phyloP scores from a whole-genome alignment of 2,797 vertebrate species.

The Gouania willdenowi region DNA sequence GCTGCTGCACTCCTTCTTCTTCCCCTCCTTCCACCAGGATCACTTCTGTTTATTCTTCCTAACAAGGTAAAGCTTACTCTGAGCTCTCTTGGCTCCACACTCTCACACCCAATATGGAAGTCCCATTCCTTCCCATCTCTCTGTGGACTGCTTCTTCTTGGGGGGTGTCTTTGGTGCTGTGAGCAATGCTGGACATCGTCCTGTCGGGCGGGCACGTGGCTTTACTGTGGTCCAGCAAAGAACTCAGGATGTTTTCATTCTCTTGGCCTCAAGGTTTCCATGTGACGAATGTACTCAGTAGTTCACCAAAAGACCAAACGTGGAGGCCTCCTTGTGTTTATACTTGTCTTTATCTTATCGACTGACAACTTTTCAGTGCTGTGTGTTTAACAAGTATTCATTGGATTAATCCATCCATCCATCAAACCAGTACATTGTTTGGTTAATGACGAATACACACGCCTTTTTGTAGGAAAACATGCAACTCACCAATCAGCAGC shows the following conservation, averaged over 20 bases:
- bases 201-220: slow-evolving; percentile 6
- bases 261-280: neutral
- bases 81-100: slow-evolving; percentile 14
- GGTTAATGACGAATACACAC: no score
- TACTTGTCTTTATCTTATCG: no score
- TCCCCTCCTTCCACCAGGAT: slow-evolving; percentile 17
- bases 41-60: slow-evolving; percentile 77
- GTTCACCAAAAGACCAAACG: no score
- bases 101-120: slow-evolving; percentile 81
- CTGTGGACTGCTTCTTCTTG: slow-evolving; percentile 35
- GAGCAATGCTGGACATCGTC: slow-evolving; percentile 21
- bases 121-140: slow-evolving; percentile 48
- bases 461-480: no score
- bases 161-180: no score
- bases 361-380: no score
- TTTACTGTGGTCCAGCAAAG: slow-evolving; percentile 27
- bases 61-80: slow-evolving; percentile 74
- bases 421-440: no score
- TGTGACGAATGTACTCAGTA: no score
- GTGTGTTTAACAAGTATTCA: no score
- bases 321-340: no score
- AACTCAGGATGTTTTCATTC: slow-evolving; percentile 7
- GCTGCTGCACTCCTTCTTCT: neutral
- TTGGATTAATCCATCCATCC: no score
- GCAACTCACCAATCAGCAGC: neutral